Percentiles rank a stretch among this genome's conserved stretches.
These are phyloP conservation scores for Smutsia temminckii DNA, from an alignment of 2,797 vertebrate genomes.

Conservation along the genomic window DNA sequence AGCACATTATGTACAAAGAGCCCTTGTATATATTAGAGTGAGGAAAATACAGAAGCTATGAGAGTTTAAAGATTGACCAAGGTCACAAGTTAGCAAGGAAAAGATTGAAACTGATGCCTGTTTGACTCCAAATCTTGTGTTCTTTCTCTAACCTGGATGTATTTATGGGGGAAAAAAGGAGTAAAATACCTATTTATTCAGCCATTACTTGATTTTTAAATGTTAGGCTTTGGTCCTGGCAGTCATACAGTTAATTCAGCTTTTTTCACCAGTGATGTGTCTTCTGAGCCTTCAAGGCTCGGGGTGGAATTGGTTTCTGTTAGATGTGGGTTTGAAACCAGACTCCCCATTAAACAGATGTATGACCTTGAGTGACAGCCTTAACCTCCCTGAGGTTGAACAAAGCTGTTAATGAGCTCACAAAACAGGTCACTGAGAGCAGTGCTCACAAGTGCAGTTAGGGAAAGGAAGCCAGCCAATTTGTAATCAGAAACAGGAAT, in stretches of 20 bases:
- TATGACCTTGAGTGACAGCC: slow-evolving; percentile 52
- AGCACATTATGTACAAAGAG: neutral
- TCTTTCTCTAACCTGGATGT: neutral
- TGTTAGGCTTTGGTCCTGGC: neutral
- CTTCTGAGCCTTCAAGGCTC: slow-evolving; percentile 17
- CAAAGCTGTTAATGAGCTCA: slow-evolving; percentile 66
- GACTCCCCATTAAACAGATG: slow-evolving; percentile 8
- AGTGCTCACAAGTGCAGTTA: slow-evolving; percentile 44
- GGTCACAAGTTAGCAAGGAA: neutral
- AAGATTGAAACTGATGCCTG: neutral
- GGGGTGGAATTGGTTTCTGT: neutral
- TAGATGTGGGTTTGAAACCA: slow-evolving; percentile 48
- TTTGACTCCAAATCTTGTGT: neutral
- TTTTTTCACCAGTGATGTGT: neutral
- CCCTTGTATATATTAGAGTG: neutral
- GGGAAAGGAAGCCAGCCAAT: slow-evolving; percentile 40
- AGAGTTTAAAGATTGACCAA: neutral
- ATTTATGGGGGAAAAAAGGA: neutral
- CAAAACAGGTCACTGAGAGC: neutral
- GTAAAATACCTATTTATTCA: neutral
- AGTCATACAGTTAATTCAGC: neutral
- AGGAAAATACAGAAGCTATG: neutral
- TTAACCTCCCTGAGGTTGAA: slow-evolving; percentile 37
- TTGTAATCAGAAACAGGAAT: slow-evolving; percentile 49
- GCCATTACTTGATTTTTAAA: neutral